Conservation (phyloP, 2,113 vertebrate genomes). For the Capreolus pygargus region DNA sequence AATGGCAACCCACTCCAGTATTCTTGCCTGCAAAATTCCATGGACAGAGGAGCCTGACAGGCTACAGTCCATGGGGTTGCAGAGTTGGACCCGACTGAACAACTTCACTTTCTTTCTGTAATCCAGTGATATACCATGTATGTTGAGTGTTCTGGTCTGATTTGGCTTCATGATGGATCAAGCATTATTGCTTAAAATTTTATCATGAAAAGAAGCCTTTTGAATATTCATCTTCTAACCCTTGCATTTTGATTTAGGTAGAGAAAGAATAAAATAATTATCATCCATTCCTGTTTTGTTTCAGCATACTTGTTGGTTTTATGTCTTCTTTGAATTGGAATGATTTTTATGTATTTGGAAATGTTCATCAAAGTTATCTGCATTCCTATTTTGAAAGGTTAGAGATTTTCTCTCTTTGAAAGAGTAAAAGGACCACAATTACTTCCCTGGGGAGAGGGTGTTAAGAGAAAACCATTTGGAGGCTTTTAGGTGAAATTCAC, state of each 20-base stretch:
- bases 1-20: neutral
- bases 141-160: neutral
- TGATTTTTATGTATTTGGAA: slow-evolving; percentile 17
- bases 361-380: neutral
- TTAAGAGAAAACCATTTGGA: neutral
- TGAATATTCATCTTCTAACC: neutral
- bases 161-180: neutral
- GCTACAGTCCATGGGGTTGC: neutral
- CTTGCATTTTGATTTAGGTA: neutral
- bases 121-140: rapidly evolving
- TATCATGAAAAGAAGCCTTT: neutral
- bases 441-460: neutral
- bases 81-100: rapidly evolving
- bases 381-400: neutral
- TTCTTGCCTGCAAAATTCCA: neutral
- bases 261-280: neutral
- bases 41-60: neutral
- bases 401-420: neutral
- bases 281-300: neutral
- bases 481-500: neutral
- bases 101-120: neutral
- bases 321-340: neutral
- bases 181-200: neutral
- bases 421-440: neutral
- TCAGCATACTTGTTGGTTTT: neutral